These are phyloP conservation scores for Aix galericulata DNA, from an alignment of 2,113 vertebrate species.

Conservation along the genomic window DNA sequence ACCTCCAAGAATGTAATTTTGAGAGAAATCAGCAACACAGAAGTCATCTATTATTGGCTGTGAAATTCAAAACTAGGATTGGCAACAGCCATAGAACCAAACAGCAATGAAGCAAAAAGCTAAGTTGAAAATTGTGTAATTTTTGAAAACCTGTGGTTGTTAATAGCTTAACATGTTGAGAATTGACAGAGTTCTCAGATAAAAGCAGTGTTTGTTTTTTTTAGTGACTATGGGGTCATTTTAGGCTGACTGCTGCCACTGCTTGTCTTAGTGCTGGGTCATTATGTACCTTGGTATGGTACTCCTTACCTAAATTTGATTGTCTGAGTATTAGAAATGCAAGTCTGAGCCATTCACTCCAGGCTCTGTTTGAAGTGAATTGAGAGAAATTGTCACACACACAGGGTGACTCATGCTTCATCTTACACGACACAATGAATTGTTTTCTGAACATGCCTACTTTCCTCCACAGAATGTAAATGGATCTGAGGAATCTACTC, in stretches of 20 bases:
- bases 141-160: neutral
- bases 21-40: neutral
- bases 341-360: neutral
- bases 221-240: neutral
- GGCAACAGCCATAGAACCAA: neutral
- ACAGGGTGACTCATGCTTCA: neutral
- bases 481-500: conserved; percentile 20
- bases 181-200: fast-evolving
- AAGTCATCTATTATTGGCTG: fast-evolving
- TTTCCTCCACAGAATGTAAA: neutral
- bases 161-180: neutral
- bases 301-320: neutral
- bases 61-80: neutral
- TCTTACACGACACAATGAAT: neutral
- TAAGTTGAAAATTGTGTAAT: neutral
- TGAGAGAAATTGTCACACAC: neutral
- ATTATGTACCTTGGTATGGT: neutral
- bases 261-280: fast-evolving
- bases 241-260: fast-evolving
- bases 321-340: neutral
- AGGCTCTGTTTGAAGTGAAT: neutral
- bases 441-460: neutral
- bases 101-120: fast-evolving
- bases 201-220: neutral
- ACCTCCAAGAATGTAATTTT: neutral